Conservation (phyloP, 2,797 vertebrate species). For the Diplodus sargus region DNA sequence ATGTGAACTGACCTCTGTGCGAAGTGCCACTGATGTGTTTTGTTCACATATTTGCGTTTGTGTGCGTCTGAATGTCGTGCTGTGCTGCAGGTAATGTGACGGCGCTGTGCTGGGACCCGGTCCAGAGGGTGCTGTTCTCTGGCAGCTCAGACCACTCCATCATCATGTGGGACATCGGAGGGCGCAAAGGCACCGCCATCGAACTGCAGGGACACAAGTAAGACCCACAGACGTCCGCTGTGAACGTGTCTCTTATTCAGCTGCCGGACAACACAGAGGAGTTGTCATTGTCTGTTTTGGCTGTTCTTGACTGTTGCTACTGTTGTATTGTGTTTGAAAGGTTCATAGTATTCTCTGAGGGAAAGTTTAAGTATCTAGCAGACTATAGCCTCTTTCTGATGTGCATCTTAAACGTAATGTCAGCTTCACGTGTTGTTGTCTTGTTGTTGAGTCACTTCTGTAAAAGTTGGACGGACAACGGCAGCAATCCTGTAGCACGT, state of each 20-base stretch:
- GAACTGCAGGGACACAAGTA: conserved; percentile 99
- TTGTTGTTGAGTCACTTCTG: not conserved
- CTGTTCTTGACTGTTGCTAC: not conserved
- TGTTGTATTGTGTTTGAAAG: too few relatives aligned
- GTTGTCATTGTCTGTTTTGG: not conserved
- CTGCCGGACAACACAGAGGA: not conserved
- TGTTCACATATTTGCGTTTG: not conserved
- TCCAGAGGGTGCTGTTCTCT: conserved; percentile 93
- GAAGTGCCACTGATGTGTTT: not conserved
- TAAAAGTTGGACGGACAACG: not conserved
- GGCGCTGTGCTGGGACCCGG: conserved; percentile 96
- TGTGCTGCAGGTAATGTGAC: conserved; percentile 91
- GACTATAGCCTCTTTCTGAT: not conserved
- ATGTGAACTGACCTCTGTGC: not conserved
- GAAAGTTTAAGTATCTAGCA: not conserved
- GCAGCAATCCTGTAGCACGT: not conserved
- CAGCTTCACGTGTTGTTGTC: too few relatives aligned
- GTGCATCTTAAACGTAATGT: not conserved
- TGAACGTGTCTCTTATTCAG: not conserved
- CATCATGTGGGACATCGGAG: conserved; percentile 99
- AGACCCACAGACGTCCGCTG: conserved; percentile 28
- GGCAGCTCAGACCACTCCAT: conserved; percentile 98
- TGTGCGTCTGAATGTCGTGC: conserved; percentile 33
- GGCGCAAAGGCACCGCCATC: conserved; percentile 97
- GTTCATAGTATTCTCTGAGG: too few relatives aligned